Evolutionary conservation across 2,113 vertebrate species (phyloP).

Genomic region (Camelus bactrianus): DNA sequence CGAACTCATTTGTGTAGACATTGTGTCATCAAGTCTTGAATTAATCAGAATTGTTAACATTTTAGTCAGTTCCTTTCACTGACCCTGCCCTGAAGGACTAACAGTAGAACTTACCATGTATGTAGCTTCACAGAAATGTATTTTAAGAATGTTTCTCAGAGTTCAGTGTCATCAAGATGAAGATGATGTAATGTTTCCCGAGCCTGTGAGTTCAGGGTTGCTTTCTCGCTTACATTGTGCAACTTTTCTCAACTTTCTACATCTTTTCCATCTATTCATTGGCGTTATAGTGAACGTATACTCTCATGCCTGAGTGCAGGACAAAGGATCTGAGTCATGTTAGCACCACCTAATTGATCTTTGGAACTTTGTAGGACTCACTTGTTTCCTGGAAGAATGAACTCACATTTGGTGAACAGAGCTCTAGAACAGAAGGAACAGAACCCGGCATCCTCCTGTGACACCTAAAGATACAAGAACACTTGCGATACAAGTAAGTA

Average conservation of each 20-base stretch:
- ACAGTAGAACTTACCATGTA: neutral
- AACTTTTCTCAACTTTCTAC: neutral
- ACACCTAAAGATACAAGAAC: neutral
- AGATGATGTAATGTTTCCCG: neutral
- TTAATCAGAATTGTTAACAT: conserved; percentile 53
- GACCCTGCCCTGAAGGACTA: neutral
- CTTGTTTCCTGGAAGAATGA: neutral
- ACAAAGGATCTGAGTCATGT: neutral
- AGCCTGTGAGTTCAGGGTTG: neutral
- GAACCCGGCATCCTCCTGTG: neutral
- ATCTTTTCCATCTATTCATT: neutral
- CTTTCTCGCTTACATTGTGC: neutral
- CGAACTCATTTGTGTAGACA: conserved; percentile 63
- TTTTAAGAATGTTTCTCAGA: conserved; percentile 2
- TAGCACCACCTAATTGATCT: neutral
- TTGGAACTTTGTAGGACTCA: neutral
- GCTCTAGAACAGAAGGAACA: neutral
- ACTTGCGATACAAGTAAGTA: neutral
- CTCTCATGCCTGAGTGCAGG: neutral
- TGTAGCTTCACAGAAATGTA: neutral
- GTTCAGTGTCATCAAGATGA: neutral
- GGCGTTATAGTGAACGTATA: neutral
- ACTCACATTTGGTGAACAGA: neutral
- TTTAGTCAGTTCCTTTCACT: conserved; percentile 64
- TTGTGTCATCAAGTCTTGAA: conserved; percentile 63